Percentiles rank a stretch among this genome's conserved stretches.
These are phyloP conservation scores for Epizoanthus illoricatus DNA, from an alignment of 92 coral and sea anemone species.

Conservation along the genomic window DNA sequence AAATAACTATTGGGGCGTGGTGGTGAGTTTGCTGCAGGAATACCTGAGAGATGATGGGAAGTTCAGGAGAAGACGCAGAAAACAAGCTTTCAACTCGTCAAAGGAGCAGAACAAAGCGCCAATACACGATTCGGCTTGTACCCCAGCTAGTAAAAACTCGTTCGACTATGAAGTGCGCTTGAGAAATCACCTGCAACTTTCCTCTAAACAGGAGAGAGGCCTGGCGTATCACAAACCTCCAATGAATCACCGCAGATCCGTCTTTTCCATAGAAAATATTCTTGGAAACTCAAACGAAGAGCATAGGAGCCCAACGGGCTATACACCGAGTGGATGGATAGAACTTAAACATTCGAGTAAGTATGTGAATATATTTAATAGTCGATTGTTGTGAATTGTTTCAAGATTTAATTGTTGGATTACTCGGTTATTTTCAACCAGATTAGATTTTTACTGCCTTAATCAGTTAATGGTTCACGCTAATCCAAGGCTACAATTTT, in stretches of 20 bases:
- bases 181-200: background rate
- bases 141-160: background rate
- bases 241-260: background rate
- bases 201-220: background rate
- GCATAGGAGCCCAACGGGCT: background rate
- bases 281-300: background rate
- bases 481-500: no score
- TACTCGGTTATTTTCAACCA: no score
- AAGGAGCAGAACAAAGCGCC: background rate
- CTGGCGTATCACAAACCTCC: background rate
- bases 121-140: background rate
- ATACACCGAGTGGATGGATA: conserved; percentile 8
- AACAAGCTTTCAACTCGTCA: background rate
- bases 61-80: conserved; percentile 18
- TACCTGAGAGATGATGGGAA: conserved; percentile 23
- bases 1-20: conserved; percentile 29
- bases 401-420: no score
- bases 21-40: conserved; percentile 17
- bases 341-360: conserved; percentile 22
- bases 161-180: background rate
- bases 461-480: no score
- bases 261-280: conserved; percentile 18
- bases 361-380: background rate
- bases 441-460: no score
- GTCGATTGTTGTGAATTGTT: no score